Evolutionary conservation across 2,797 vertebrate genomes (phyloP).

Genomic region (Gastrophryne carolinensis): DNA sequence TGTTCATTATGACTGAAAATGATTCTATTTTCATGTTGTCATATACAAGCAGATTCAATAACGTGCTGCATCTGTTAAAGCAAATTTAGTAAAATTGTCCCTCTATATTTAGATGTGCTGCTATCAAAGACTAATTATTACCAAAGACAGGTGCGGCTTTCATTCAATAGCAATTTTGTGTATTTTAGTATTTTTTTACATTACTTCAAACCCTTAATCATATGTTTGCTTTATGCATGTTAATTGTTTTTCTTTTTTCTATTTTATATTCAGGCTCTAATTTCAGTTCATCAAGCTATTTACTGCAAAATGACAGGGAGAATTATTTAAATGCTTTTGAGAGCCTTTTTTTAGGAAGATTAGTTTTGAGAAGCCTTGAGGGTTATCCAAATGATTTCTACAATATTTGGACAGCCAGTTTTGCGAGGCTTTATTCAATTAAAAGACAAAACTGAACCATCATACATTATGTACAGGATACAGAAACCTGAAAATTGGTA

Average conservation of each 20-base stretch:
- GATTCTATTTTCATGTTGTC: slow-evolving; percentile 3
- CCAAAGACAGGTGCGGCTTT: neutral
- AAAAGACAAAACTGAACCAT: no score
- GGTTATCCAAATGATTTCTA: no score
- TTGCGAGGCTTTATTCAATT: no score
- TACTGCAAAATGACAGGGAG: no score
- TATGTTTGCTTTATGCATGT: neutral
- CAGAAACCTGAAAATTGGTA: no score
- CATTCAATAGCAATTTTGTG: neutral
- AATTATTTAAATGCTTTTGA: no score
- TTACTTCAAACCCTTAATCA: neutral
- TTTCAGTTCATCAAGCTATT: neutral
- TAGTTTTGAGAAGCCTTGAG: no score
- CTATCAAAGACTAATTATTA: slow-evolving; percentile 16
- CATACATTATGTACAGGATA: no score
- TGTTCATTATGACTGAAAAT: neutral
- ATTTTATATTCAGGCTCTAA: neutral
- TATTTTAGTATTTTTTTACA: neutral
- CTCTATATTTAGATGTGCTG: neutral
- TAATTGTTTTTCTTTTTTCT: neutral
- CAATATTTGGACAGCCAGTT: no score
- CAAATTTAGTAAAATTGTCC: neutral
- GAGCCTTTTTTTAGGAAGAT: no score
- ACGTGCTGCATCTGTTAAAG: slow-evolving; percentile 8
- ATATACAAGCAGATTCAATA: slow-evolving; percentile 4